These are phyloP conservation scores for Diogma glabrata DNA, from an alignment of 2,888 invertebrate species.

Conservation along the genomic window DNA sequence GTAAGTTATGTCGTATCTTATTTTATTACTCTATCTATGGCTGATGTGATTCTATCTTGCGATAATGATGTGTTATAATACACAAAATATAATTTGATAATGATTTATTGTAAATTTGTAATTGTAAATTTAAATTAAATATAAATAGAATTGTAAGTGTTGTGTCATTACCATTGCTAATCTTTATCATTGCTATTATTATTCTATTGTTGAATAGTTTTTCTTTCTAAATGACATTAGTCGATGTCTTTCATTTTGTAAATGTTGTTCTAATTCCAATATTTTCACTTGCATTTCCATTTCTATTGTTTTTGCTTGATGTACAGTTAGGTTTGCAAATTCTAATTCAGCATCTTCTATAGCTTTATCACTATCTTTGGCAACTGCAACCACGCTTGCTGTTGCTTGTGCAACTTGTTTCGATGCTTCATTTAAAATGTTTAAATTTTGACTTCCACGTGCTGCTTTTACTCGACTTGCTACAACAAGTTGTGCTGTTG, in stretches of 20 bases:
- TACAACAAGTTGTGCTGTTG: constrained; percentile 93
- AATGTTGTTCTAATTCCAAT: constrained; percentile 79
- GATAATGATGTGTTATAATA: no score
- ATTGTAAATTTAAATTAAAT: no score
- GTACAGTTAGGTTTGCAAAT: constrained; percentile 76
- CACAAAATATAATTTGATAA: no score
- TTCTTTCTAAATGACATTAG: constrained; percentile 79
- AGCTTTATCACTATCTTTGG: constrained; percentile 76
- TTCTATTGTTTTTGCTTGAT: constrained; percentile 90
- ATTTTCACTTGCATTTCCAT: constrained; percentile 96
- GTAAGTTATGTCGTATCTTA: no score
- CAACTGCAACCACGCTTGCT: constrained; percentile 86
- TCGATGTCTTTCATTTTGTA: constrained; percentile 77
- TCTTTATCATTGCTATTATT: no score
- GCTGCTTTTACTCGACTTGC: constrained; percentile 94
- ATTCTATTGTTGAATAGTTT: constrained; percentile 52
- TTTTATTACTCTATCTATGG: no score
- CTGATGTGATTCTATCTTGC: no score
- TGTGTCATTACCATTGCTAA: no score
- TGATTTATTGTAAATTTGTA: no score
- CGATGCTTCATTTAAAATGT: constrained; percentile 75
- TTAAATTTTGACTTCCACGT: constrained; percentile 63
- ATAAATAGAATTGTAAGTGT: no score
- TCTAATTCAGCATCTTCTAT: constrained; percentile 84
- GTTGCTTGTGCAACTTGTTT: constrained; percentile 83